Evolutionary conservation across 2,888 invertebrate genomes (phyloP).

Genomic region (Willowsia nigromaculata): DNA sequence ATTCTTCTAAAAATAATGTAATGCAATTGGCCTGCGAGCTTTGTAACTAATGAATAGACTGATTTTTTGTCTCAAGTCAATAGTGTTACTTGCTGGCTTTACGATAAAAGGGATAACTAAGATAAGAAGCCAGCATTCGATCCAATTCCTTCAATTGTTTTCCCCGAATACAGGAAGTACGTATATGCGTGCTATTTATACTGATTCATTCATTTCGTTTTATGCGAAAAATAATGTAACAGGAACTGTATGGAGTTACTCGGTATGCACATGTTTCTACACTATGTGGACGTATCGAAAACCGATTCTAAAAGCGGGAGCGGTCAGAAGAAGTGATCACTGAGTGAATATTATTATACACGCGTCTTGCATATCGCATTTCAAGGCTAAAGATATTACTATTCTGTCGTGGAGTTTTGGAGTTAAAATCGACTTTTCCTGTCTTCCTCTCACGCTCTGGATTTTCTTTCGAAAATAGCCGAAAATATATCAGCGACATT

Average conservation of each 20-base stretch:
- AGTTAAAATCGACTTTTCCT: not conserved
- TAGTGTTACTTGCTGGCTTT: not conserved
- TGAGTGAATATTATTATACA: slow-evolving; percentile 29
- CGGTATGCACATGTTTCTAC: not conserved
- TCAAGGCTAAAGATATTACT: slow-evolving; percentile 37
- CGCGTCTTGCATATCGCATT: slow-evolving; percentile 43
- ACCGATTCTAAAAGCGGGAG: slow-evolving; percentile 26
- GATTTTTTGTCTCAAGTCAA: not conserved
- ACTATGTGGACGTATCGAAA: not conserved
- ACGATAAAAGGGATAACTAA: no score
- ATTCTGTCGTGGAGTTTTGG: not conserved
- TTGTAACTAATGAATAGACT: not conserved
- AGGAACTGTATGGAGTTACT: not conserved
- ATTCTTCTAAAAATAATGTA: not conserved
- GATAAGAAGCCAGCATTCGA: no score
- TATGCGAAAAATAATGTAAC: not conserved
- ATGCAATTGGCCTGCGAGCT: not conserved
- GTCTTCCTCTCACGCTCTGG: not conserved
- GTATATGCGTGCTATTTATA: not conserved
- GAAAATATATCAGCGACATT: slow-evolving; percentile 54
- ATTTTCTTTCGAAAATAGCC: slow-evolving; percentile 38
- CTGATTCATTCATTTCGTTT: slow-evolving; percentile 29
- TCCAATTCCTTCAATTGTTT: not conserved
- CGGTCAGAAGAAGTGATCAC: slow-evolving; percentile 21
- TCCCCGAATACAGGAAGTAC: slow-evolving; percentile 14